Conservation (phyloP, 2,113 vertebrate species). For the Alethe castanea region DNA sequence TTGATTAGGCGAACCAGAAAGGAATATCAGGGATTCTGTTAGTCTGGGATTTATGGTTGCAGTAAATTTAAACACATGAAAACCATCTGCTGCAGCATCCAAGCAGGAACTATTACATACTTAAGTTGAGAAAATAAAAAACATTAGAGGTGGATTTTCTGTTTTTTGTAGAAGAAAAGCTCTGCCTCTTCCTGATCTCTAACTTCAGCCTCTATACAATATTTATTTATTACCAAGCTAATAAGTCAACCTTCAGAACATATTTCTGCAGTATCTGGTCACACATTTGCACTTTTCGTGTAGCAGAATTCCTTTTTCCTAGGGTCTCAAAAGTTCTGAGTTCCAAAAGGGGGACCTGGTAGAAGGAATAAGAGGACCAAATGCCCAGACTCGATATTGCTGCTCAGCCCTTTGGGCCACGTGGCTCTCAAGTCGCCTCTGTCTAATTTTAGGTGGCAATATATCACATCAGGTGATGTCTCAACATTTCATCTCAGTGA, state of each 20-base stretch:
- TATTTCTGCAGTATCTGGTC: neutral
- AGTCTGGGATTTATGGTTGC: neutral
- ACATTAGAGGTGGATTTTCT: neutral
- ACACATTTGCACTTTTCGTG: neutral
- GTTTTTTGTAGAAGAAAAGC: neutral
- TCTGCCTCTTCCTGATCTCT: neutral
- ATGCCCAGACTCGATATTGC: rapidly evolving
- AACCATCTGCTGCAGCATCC: neutral
- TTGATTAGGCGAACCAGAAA: neutral
- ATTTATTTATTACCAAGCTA: neutral
- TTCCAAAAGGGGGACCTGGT: neutral
- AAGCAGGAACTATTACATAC: neutral
- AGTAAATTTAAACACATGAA: neutral
- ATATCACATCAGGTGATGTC: neutral
- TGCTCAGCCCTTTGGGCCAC: neutral
- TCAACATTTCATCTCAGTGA: neutral
- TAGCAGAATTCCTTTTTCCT: neutral
- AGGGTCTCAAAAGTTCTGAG: neutral
- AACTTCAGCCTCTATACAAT: neutral
- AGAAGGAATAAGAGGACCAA: neutral
- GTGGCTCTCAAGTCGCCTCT: neutral
- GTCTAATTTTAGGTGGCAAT: neutral
- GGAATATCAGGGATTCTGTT: neutral
- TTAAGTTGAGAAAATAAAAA: neutral
- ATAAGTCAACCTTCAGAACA: neutral